Base-by-base conservation (phyloP, 2,113 vertebrate species). In the Columbina picui region DNA sequence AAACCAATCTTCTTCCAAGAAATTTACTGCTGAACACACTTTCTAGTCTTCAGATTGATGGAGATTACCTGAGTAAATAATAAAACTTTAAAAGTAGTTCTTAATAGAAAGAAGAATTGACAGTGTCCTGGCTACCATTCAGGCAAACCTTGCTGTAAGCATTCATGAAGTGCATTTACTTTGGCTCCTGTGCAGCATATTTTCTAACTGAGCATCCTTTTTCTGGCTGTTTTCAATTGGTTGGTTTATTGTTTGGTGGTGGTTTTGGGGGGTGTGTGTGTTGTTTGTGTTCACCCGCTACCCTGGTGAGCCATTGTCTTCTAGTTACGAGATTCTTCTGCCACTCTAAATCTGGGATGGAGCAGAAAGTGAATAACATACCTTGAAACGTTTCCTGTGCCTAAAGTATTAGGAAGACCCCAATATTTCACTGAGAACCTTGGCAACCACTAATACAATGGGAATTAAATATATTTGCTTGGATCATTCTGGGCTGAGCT, bases 251-350 rank as follows among this genome's bases (percentile, higher is more conserved):
- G 43, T 45, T 45, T 45, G 43, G 43, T 45, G 43, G 43, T 45
- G 43, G 43, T 45, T 45, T 45, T 45, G 18, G 43, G 41, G 41
- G 41, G 41, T 43, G 41, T 43, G 43, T 45, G 43, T 45, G 43
- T 45, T 8, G 11, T 39, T 45, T 45, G 43, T 45, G 17, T 39
- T 8, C 43, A 17, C 43, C 18, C 43, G 17, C 7, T 18, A 45
- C 27, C 45, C 59, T 26, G 19, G 10, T 25, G 45, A 68, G 6
- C 14, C 34, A 1, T 53, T 7, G 23, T 43, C 14, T 87, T 69
- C 32, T 34, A 55, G 43, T 53, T 74, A 13, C 0, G 6, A 0
- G 0, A 4, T n/a, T 57, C 29, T 87, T 57, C 27, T 59, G 68
- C 39, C 61, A 14, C 16, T 67, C 16, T 64, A 52, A 73, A 25